Evolutionary conservation across 2,888 invertebrate genomes (phyloP).

Genomic region (Drosophila diplacantha): DNA sequence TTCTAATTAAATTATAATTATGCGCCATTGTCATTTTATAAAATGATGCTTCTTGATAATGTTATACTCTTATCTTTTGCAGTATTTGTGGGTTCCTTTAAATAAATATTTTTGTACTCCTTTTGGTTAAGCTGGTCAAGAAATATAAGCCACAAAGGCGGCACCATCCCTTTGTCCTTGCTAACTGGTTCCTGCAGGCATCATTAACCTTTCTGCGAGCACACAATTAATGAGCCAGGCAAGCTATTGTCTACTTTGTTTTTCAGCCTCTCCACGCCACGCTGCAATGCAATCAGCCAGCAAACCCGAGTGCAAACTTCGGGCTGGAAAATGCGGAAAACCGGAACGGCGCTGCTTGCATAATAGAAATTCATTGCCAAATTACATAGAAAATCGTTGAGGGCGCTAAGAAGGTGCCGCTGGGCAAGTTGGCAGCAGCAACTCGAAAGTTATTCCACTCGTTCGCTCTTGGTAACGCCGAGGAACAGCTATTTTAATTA

Average conservation of each 20-base stretch:
- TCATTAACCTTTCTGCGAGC: slow-evolving; percentile 62
- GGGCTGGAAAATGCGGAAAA: slow-evolving; percentile 15
- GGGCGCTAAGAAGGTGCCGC: slow-evolving; percentile 45
- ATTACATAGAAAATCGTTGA: slow-evolving; percentile 70
- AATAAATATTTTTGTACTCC: neutral
- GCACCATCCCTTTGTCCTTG: slow-evolving; percentile 9
- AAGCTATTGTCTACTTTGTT: slow-evolving; percentile 56
- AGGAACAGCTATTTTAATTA: slow-evolving; percentile 61
- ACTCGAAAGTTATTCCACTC: slow-evolving; percentile 45
- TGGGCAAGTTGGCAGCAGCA: slow-evolving; percentile 43
- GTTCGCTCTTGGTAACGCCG: slow-evolving; percentile 5
- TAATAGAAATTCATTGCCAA: slow-evolving; percentile 73
- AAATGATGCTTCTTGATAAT: neutral
- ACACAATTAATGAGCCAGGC: slow-evolving; percentile 43
- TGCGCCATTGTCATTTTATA: neutral
- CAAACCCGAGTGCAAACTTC: slow-evolving; percentile 62
- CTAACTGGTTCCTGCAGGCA: slow-evolving; percentile 51
- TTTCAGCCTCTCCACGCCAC: slow-evolving; percentile 23
- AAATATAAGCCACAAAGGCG: slow-evolving; percentile 13
- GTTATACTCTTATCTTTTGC: neutral
- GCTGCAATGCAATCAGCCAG: slow-evolving; percentile 41
- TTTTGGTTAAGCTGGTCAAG: slow-evolving; percentile 5
- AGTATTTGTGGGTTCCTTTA: slow-evolving; percentile 3
- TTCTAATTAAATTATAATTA: neutral
- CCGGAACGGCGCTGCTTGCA: slow-evolving; percentile 43